Base-by-base conservation (phyloP, 2,113 vertebrate species). In the Oryzias celebensis region DNA sequence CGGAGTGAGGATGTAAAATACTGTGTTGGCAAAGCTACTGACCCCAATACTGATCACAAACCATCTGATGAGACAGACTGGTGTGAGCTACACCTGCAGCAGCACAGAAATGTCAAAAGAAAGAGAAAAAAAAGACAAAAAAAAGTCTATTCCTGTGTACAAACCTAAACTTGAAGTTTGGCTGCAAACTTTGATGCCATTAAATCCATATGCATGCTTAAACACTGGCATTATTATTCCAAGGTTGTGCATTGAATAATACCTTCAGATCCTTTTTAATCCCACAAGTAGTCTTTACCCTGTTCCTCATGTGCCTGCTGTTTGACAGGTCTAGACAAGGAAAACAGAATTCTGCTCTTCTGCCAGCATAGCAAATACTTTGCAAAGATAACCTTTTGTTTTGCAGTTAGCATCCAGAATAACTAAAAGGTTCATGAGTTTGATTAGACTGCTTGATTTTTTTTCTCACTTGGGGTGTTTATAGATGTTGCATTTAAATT, bases 1-100 rank as follows among this genome's bases (percentile, higher is more conserved):
- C 26, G 1, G 56, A 74, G 75, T 56, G 52, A 74, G 69, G 68
- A 48, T 43, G 57, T 51, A 73, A 86, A 88, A 79, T 49, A 82
- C 84, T 78, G 67, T 77, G 78, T 62, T 80, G 71, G 85, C 81
- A 87, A 66, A 88, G 81, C 68, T 67, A 82, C 71, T 85, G 85
- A 85, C 81, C 87, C 72, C 83, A 65, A 77, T 77, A 78, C 77
- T 71, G 68, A 67, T 60, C 28, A 24, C 20, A 45, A 65, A 47
- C 20, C 49, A 57, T 45, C 58, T 63, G 59, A 45, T 68, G 63
- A 81, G 72, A 52, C 51, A 46, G 47, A 75, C 23, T 8, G 16
- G 69, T 10, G 4, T 4, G 14, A 62, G 69, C 46, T 56, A 55
- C 73, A 49, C 57, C 75, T 52, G 60, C 71, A 60, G 54, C 49